Evolutionary conservation across 2,797 vertebrate genomes (phyloP).

Genomic region (Thamnophis elegans): DNA sequence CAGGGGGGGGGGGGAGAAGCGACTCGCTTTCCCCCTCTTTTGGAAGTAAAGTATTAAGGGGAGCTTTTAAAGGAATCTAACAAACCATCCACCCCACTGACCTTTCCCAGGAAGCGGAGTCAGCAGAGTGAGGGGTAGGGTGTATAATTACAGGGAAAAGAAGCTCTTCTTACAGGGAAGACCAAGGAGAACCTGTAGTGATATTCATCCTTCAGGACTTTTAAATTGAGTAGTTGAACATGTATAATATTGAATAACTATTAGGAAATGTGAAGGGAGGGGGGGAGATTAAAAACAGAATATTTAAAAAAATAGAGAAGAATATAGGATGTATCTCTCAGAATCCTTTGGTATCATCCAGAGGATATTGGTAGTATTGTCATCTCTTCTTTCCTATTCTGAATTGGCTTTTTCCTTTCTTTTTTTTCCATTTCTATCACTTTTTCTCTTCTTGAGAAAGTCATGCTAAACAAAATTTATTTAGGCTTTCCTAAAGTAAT

Average conservation of each 20-base stretch:
- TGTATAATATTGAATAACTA: slow-evolving; percentile 5
- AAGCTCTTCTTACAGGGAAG: not conserved
- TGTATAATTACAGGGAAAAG: no score
- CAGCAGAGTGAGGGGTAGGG: not conserved
- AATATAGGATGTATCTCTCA: not conserved
- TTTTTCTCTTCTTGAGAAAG: slow-evolving; percentile 12
- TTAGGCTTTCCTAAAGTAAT: slow-evolving; percentile 44
- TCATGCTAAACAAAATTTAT: slow-evolving; percentile 32
- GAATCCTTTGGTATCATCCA: not conserved
- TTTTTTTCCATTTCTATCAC: not conserved
- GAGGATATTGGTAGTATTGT: not conserved
- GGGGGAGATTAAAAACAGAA: not conserved
- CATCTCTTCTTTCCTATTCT: not conserved
- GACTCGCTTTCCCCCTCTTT: not conserved
- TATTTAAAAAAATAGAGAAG: not conserved
- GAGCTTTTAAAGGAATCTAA: not conserved
- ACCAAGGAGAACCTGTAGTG: not conserved
- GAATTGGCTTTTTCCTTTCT: not conserved
- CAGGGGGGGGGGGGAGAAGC: not conserved
- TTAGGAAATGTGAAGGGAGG: not conserved
- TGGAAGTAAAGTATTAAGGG: not conserved
- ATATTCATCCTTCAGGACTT: not conserved
- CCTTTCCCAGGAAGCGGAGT: not conserved
- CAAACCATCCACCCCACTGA: not conserved
- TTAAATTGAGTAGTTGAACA: not conserved